phyloP scores from a whole-genome alignment of 2,888 invertebrate species.

The Leptothorax acervorum region DNA sequence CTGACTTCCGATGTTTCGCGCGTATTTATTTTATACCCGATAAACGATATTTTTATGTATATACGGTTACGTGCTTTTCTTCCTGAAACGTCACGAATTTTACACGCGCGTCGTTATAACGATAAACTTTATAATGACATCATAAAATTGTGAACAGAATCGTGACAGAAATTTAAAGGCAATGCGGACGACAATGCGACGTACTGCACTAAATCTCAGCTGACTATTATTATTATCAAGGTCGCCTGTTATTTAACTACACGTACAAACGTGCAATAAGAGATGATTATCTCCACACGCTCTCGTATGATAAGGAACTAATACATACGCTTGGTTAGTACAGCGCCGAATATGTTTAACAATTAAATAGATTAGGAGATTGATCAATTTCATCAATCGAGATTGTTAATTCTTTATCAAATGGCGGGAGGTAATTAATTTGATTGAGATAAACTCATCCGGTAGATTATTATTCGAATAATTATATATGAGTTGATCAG shows the following conservation, averaged over 20 bases:
- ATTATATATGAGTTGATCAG: neutral
- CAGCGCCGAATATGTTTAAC: neutral
- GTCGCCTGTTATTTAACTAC: conserved; percentile 36
- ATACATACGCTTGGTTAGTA: neutral
- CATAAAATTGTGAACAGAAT: neutral
- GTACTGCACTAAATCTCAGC: conserved; percentile 22
- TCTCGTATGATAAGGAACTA: conserved; percentile 2
- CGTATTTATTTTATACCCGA: neutral
- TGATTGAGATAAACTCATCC: neutral
- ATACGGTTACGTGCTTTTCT: neutral
- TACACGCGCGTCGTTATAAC: neutral
- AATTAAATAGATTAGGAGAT: conserved; percentile 4
- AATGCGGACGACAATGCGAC: neutral
- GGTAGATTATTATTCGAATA: neutral
- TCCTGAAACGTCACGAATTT: conserved; percentile 12
- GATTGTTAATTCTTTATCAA: neutral
- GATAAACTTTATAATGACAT: conserved; percentile 14
- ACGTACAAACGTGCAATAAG: conserved; percentile 17
- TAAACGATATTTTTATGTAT: neutral
- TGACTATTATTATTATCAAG: conserved; percentile 16
- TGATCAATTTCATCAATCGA: neutral
- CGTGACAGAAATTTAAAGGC: conserved; percentile 10
- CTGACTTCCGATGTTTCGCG: neutral
- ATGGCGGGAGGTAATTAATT: neutral
- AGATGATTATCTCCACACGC: neutral